Evolutionary conservation across 2,113 vertebrate genomes (phyloP).

Genomic region (Cervus canadensis): DNA sequence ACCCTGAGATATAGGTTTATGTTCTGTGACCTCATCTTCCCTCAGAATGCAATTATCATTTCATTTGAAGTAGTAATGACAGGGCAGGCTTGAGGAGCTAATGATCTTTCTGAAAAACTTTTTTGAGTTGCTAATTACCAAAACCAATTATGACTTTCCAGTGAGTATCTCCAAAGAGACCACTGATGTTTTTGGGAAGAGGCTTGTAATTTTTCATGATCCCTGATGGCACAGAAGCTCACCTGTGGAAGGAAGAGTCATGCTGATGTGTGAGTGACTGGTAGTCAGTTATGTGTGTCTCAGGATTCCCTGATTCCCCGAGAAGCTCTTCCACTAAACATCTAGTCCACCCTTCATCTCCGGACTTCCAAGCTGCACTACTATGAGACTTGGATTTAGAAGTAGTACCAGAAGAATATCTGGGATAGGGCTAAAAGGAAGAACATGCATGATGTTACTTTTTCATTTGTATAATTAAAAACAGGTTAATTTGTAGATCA

Average conservation of each 20-base stretch:
- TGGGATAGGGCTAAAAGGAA: background rate
- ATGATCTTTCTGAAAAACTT: background rate
- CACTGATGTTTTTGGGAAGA: background rate
- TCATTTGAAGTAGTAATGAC: background rate
- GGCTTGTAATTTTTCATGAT: background rate
- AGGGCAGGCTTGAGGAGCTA: background rate
- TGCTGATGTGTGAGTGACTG: background rate
- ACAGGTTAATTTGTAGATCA: background rate
- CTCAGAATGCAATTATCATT: background rate
- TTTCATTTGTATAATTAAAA: background rate
- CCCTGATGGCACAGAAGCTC: background rate
- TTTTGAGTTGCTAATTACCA: background rate
- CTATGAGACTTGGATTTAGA: background rate
- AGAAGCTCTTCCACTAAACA: background rate
- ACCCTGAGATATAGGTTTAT: background rate
- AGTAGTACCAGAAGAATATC: background rate
- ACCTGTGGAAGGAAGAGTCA: background rate
- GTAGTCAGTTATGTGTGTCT: background rate
- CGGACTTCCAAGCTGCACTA: background rate
- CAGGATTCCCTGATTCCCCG: background rate
- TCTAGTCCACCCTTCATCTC: background rate
- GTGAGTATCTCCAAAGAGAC: background rate
- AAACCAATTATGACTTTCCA: accelerated
- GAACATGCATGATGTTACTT: background rate
- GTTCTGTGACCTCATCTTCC: background rate